Percentiles rank a stretch among this genome's conserved stretches.
Evolutionary conservation across 1,140 invertebrate species (phyloP).

Genomic region (Drosophila tsacasi): DNA sequence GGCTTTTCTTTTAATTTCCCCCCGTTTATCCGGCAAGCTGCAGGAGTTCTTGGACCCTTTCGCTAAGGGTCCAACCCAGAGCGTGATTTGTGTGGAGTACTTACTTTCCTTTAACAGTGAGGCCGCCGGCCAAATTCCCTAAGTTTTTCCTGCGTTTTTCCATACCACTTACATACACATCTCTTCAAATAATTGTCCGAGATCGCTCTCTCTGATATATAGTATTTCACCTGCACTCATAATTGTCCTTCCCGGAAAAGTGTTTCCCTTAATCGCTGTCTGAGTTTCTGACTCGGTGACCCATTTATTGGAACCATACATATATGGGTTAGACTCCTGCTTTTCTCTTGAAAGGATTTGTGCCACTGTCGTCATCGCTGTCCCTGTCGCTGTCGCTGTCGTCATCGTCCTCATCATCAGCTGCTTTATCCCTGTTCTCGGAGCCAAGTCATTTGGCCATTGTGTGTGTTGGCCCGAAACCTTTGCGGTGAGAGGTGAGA

Average conservation of each 20-base stretch:
- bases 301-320: constrained; percentile 24
- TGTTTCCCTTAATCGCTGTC: not conserved
- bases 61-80: not conserved
- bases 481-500: constrained; percentile 49
- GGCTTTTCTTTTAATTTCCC: constrained; percentile 46
- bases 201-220: too few relatives aligned
- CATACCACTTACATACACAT: too few relatives aligned
- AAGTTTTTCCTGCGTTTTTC: too few relatives aligned
- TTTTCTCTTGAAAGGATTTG: constrained; percentile 34
- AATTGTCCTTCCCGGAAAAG: not conserved
- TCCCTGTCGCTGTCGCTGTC: constrained; percentile 13
- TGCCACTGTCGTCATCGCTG: constrained; percentile 53
- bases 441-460: constrained; percentile 53
- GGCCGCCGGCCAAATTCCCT: too few relatives aligned
- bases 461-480: constrained; percentile 47
- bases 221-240: not conserved
- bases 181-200: not conserved
- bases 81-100: constrained; percentile 65
- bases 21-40: constrained; percentile 2
- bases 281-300: constrained; percentile 8
- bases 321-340: constrained; percentile 26
- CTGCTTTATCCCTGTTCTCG: constrained; percentile 27
- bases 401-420: constrained; percentile 11
- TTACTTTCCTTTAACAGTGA: not conserved
- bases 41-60: constrained; percentile 22